Evolutionary conservation across 1,140 invertebrate genomes (phyloP), one percentile per base, ranked within the genome.

Genomic region (Batillaria attramentaria): DNA sequence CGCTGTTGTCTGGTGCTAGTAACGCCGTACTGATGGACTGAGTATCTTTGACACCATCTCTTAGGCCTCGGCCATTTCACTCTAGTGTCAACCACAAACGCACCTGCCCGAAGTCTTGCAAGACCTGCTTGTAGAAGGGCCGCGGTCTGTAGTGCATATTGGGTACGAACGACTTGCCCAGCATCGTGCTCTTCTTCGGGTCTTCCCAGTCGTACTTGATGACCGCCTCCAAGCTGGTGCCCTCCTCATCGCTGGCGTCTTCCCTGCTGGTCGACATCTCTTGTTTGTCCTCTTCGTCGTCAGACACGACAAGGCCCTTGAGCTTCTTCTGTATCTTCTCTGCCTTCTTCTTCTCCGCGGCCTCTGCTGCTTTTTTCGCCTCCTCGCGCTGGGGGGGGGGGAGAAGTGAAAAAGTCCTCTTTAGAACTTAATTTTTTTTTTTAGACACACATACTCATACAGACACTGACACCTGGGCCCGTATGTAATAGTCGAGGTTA

Each of bases 191-290:
- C 37, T 57, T 70, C 54, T 46, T 74, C 57, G 62, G 72, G 66
- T 68, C 74, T 50, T 65, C 0, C 78, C 77, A 72, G 72, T 60
- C 65, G 70, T 72, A 81, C 31, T 69, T 74, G 33, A 81, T 65
- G 46, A 69, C 60, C 16, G 73, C 65, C 24, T 75, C 70, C 76
- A 72, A 73, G 50, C 41, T 81, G 41, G 60, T 41, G 13, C 74
- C 68, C 42, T 70, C 41, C 13, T 70, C 66, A 6, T 43, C 16
- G 20, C 43, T 70, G 35, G 60, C 57, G 20, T 65, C 65, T 75
- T 75, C 69, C 18, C 28, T 20, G 35, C 41, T 65, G 28, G 33
- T 28, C 16, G 75, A 54, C 37, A 10, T 65, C 3, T 66, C 20
- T 28, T 13, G 57, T 13, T 13, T n/a, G 31, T 65, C 76, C 18